Percentiles rank a stretch among this genome's conserved stretches.
Conservation (phyloP, 2,888 invertebrate species). For the Rosalia funebris region DNA sequence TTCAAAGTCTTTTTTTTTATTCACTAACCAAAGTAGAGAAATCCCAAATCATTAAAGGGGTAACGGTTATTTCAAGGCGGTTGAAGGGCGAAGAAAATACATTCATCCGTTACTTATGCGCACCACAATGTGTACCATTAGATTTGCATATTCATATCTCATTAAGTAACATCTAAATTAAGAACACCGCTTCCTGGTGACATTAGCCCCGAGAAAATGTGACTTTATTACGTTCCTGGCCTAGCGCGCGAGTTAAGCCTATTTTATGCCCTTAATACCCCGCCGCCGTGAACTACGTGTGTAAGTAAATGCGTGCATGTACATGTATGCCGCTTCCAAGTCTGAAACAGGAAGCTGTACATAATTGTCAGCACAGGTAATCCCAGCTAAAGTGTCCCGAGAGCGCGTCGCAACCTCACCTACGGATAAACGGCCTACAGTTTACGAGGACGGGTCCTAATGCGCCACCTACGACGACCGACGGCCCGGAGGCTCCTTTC, state of each 20-base stretch:
- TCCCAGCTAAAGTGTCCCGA: conserved; percentile 68
- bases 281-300: neutral
- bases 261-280: conserved; percentile 8
- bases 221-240: neutral
- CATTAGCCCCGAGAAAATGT: conserved; percentile 4
- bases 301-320: neutral
- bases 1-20: no score
- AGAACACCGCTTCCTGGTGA: no score
- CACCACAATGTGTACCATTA: no score
- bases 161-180: no score
- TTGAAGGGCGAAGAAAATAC: no score
- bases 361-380: conserved; percentile 70
- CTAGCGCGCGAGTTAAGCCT: neutral
- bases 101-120: no score
- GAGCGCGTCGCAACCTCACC: conserved; percentile 67
- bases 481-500: conserved; percentile 26
- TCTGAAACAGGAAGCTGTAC: conserved; percentile 55
- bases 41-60: no score
- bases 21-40: no score
- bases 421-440: conserved; percentile 70
- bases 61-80: no score
- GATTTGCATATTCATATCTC: no score
- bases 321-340: conserved; percentile 9
- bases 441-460: conserved; percentile 67
- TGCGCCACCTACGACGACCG: conserved; percentile 68